Evolutionary conservation across 2,113 vertebrate species (phyloP).

Genomic region (Cyanistes caeruleus): DNA sequence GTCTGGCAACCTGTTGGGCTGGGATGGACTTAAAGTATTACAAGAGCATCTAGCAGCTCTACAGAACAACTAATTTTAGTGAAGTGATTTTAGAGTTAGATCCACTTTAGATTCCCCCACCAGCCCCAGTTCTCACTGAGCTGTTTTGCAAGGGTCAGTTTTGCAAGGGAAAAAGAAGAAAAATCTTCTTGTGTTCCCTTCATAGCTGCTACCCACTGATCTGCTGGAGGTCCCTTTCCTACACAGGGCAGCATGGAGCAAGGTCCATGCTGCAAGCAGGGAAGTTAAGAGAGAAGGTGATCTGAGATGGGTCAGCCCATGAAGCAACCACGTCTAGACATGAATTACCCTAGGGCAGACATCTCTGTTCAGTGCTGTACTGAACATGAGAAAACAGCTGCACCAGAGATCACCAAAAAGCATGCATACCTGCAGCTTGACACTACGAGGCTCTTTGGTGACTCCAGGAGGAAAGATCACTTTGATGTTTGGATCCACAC

Average conservation of each 20-base stretch:
- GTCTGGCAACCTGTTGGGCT: not conserved
- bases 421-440: constrained; percentile 75
- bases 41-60: not conserved
- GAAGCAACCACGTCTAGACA: not conserved
- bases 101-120: not conserved
- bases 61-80: not conserved
- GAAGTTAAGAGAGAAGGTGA: not conserved
- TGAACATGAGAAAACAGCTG: not conserved
- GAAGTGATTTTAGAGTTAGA: not conserved
- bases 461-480: constrained; percentile 87
- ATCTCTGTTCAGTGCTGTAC: not conserved
- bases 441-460: constrained; percentile 73
- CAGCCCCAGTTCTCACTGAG: not conserved
- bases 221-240: not conserved
- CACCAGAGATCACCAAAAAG: not conserved
- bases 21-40: not conserved
- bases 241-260: not conserved
- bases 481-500: constrained; percentile 84
- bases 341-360: not conserved
- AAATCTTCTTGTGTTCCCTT: not conserved
- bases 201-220: not conserved
- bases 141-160: not conserved
- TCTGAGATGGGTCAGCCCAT: not conserved
- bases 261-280: not conserved
- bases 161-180: not conserved